Evolutionary conservation across 1,140 invertebrate genomes (phyloP).

Genomic region (Halictus rubicundus): DNA sequence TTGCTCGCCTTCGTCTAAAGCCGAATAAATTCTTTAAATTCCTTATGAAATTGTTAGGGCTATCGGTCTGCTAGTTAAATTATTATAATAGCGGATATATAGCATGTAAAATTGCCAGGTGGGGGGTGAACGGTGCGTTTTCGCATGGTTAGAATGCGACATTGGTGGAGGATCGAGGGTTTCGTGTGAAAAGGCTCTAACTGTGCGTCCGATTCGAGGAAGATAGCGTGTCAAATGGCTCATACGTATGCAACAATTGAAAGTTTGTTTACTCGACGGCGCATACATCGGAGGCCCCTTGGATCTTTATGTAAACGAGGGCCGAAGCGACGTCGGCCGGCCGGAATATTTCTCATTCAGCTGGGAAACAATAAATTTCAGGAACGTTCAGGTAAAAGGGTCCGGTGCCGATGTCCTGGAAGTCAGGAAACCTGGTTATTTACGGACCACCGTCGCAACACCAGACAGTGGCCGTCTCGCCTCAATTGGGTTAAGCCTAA

Average conservation of each 20-base stretch:
- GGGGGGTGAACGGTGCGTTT: too few relatives aligned
- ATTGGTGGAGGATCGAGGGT: not conserved
- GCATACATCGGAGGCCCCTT: conserved; percentile 27
- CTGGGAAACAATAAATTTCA: conserved; percentile 65
- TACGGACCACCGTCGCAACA: conserved; percentile 49
- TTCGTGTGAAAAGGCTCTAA: not conserved
- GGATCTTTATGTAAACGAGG: conserved; percentile 46
- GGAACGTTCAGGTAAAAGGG: conserved; percentile 25
- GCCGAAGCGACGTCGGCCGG: not conserved
- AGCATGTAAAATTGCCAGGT: too few relatives aligned
- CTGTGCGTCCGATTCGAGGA: not conserved
- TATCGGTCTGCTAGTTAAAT: too few relatives aligned
- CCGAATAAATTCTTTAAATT: too few relatives aligned
- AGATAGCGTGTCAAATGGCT: conserved; percentile 15
- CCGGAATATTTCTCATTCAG: conserved; percentile 60
- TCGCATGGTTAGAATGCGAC: not conserved
- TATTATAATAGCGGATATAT: too few relatives aligned
- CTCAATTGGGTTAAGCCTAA: conserved; percentile 66
- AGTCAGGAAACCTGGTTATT: conserved; percentile 59
- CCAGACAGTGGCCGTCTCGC: conserved; percentile 52
- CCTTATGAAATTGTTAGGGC: too few relatives aligned
- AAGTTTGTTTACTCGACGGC: conserved; percentile 13
- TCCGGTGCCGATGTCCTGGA: conserved; percentile 25
- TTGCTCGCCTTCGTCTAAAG: too few relatives aligned
- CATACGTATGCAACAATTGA: conserved; percentile 15